Evolutionary conservation across 2,888 invertebrate species (phyloP), one percentile per base, ranked within the genome.

Genomic region (Caenorhabditis sinica): DNA sequence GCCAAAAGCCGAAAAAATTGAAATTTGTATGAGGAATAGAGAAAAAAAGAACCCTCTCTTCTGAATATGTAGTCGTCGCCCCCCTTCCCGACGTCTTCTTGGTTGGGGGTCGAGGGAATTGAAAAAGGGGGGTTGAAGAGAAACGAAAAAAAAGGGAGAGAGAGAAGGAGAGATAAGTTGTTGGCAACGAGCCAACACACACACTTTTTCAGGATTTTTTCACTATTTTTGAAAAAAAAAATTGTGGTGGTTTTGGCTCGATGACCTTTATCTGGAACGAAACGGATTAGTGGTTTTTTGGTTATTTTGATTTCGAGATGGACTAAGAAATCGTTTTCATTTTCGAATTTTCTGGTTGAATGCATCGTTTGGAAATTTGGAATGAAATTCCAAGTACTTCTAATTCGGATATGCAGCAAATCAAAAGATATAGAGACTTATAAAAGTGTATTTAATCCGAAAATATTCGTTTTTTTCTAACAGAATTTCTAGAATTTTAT

Each of bases 181-280:
- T 76, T 76, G 68, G 76, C 76, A 76, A 68, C 76, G 49, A 76
- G 76, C 76, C 76, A 76, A 45, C 58, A 36, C 61, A 56, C 28
- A 56, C 28, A 56, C 28, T 65, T 65, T 65, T 45, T 45, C 23
- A 25, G 56, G 4, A 25, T 20, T 40, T 45, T 65, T 63, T 63
- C n/a, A 36, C 9, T n/a, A n/a, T 58, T 33, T 60, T 36, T 33
- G 33, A 60, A 56, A 28, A 23, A 20, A 5, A 28, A 56, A 56
- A 28, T 45, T 23, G 15, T 66, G n/a, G n/a, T 25, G 17, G 23
- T 69, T 30, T 33, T 60, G 25, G 2, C n/a, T 15, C n/a, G n/a
- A n/a, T n/a, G n/a, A n/a, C n/a, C n/a, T n/a, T n/a, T n/a, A n/a
- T n/a, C n/a, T 36, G 33, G 33, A 36, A 36, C 9, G 33, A 36